phyloP scores from a whole-genome alignment of 2,888 invertebrate species.

The Chouioia cunea region DNA sequence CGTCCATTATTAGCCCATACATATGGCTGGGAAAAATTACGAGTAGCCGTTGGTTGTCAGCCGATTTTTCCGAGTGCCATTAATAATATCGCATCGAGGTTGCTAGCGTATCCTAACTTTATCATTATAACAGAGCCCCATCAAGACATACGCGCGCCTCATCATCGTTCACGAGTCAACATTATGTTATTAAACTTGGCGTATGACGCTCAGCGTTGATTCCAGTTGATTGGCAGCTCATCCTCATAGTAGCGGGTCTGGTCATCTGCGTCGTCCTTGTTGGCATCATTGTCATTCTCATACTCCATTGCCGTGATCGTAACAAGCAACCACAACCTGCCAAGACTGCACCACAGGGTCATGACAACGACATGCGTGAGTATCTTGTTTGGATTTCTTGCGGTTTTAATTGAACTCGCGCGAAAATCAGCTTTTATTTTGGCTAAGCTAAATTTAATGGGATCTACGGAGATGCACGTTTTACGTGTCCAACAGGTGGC shows the following conservation, averaged over 20 bases:
- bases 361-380: slow-evolving; percentile 67
- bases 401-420: background rate
- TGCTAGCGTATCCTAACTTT: background rate
- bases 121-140: no score
- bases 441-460: background rate
- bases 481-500: slow-evolving; percentile 17
- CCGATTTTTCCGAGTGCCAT: background rate
- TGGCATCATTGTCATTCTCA: slow-evolving; percentile 85
- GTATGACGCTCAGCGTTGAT: slow-evolving; percentile 66
- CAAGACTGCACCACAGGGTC: slow-evolving; percentile 61
- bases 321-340: slow-evolving; percentile 65
- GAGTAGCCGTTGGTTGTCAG: no score
- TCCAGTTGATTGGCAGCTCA: slow-evolving; percentile 68
- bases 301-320: slow-evolving; percentile 79
- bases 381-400: slow-evolving; percentile 51
- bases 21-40: background rate
- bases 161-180: slow-evolving; percentile 48
- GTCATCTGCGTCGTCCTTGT: slow-evolving; percentile 89
- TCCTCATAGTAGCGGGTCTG: slow-evolving; percentile 84
- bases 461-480: background rate
- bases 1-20: slow-evolving; percentile 10
- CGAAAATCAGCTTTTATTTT: no score
- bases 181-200: slow-evolving; percentile 40
- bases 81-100: background rate
- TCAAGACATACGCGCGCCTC: background rate